Evolutionary conservation across 2,113 vertebrate species (phyloP).

Genomic region (Poicephalus gulielmi): DNA sequence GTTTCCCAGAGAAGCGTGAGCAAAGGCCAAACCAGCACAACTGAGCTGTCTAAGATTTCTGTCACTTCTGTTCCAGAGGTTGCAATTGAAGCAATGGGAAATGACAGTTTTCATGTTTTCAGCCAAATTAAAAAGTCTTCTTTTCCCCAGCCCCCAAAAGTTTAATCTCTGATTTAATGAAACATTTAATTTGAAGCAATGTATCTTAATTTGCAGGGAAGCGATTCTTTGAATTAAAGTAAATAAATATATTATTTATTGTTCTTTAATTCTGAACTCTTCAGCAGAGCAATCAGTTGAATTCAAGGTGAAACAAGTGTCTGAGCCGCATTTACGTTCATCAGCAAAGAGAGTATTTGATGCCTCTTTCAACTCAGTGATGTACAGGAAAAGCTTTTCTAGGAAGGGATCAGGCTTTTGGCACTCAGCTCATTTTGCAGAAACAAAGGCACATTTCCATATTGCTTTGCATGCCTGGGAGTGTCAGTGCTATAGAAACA

Average conservation of each 20-base stretch:
- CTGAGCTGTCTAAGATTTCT: neutral
- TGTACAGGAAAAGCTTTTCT: neutral
- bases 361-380: neutral
- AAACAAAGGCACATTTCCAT: neutral
- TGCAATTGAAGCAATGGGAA: conserved; percentile 10
- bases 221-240: conserved; percentile 48
- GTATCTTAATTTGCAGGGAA: conserved; percentile 50
- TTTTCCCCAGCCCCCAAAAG: conserved; percentile 44
- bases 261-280: conserved; percentile 47
- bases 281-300: neutral
- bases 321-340: neutral
- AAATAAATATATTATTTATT: conserved; percentile 67
- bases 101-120: neutral
- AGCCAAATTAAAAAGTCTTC: conserved; percentile 42
- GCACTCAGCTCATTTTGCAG: neutral
- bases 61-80: neutral
- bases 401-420: neutral
- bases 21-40: neutral
- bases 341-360: neutral
- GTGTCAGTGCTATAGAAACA: neutral
- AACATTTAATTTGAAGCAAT: conserved; percentile 66
- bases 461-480: neutral
- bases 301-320: neutral
- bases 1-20: neutral
- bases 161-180: conserved; percentile 68